These are phyloP conservation scores for Endomychus coccineus DNA, from an alignment of 2,888 invertebrate species.

Conservation along the genomic window DNA sequence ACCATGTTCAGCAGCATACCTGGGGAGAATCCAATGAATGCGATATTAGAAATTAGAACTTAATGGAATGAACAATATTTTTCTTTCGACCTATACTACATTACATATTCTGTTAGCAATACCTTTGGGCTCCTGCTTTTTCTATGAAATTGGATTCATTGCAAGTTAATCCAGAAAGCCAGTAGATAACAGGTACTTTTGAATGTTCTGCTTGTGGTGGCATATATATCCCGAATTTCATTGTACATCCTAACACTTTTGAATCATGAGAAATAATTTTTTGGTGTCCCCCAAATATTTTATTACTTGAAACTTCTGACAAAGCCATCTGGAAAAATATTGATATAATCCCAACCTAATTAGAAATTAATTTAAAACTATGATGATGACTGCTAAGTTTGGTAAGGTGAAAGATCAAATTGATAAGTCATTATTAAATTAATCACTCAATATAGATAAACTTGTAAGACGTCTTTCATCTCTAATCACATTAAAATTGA, in stretches of 20 bases:
- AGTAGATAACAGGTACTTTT: conserved; percentile 78
- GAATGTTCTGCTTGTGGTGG: conserved; percentile 68
- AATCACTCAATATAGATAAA: no score
- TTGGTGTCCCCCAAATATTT: conserved; percentile 77
- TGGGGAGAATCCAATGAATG: conserved; percentile 26
- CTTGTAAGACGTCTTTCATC: no score
- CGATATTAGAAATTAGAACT: not conserved
- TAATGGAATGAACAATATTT: no score
- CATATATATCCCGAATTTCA: conserved; percentile 88
- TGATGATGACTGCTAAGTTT: no score
- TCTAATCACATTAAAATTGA: no score
- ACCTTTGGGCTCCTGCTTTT: conserved; percentile 90
- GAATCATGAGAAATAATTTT: conserved; percentile 79
- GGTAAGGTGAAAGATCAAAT: no score
- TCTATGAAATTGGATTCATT: conserved; percentile 93
- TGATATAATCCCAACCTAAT: no score
- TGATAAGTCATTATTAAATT: no score
- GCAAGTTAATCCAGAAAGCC: conserved; percentile 87
- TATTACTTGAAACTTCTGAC: conserved; percentile 58
- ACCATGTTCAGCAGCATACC: conserved; percentile 76
- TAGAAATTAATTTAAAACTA: no score
- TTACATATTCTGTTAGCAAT: conserved; percentile 16
- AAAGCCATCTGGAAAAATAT: conserved; percentile 37
- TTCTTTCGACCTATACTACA: no score
- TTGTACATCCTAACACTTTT: conserved; percentile 70